Base-by-base conservation (phyloP, 2,113 vertebrate species). In the Cebidichthys violaceus region DNA sequence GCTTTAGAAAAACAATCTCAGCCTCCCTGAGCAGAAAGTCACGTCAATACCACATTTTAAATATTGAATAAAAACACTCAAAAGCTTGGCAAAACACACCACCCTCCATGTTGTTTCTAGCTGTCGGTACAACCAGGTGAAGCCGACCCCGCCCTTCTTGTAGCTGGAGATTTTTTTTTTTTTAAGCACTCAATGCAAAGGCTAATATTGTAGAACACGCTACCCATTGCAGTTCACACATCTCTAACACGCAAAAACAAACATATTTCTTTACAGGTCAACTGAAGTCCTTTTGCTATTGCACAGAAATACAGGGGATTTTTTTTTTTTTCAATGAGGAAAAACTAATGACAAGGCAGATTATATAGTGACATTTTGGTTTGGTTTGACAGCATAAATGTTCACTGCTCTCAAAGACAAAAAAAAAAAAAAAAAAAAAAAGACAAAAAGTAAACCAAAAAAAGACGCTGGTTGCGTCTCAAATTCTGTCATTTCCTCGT, bases 11-110 rank as follows among this genome's bases (percentile, higher is more conserved):
- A 92, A 92, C 84, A 88, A 93, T 87, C 87, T 90, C 89, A 90
- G 88, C 90, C 91, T 94, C 92, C 90, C 92, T 93, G 92, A 93
- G 92, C 90, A 93, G 84, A 93, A 92, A 92, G 82, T 92, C 90
- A 93, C 91, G 86, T 87, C 90, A 92, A 91, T 74, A 91, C 86
- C 88, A 89, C 84, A 89, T 89, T 92, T 93, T 81, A 91, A 92
- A 92, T 90, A 92, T 81, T 84, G 86, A 92, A 88, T 86, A 87
- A 88, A 90, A 92, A 92, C 88, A 92, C 88, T 88, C 89, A 89
- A 89, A 91, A 87, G 82, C 90, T 93, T 94, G 92, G 93, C 93
- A 92, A 91, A 85, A 88, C 88, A 91, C 83, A 86, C 77, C 76
- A 67, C 70, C 75, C 87, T 85, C 86, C 81, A 81, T 79, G 39